A percentile compares a stretch with the other conserved stretches of the same genome.
These are phyloP conservation scores for Hoplostethus atlanticus DNA, from an alignment of 2,797 vertebrate species.

Conservation along the genomic window DNA sequence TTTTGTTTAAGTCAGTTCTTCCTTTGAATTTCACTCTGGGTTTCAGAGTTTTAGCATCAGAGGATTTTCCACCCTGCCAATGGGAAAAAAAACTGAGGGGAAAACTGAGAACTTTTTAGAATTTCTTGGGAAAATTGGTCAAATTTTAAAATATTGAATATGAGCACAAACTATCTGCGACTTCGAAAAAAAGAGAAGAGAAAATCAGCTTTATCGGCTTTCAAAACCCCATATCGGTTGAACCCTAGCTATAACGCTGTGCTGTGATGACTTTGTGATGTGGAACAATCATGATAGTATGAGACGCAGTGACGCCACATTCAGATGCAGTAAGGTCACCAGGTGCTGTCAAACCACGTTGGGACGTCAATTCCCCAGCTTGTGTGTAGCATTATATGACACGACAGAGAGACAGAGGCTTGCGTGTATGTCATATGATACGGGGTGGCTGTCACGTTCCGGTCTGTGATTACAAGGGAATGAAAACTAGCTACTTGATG, in stretches of 20 bases:
- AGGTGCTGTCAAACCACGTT: background rate
- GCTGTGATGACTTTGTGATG: background rate
- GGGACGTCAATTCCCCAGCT: background rate
- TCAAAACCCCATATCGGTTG: constrained; percentile 9
- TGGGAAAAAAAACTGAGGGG: no score
- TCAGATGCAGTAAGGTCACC: background rate
- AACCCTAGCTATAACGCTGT: constrained; percentile 15
- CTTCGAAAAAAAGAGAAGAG: no score
- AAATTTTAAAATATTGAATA: no score
- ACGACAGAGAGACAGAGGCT: constrained; percentile 3
- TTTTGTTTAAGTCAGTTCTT: no score
- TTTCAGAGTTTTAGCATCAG: no score
- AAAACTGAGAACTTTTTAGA: no score
- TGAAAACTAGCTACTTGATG: constrained; percentile 7
- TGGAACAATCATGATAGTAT: background rate
- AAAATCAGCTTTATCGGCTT: no score
- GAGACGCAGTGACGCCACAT: background rate
- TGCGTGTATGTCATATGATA: constrained; percentile 28
- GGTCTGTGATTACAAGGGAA: constrained; percentile 3
- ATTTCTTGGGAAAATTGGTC: no score
- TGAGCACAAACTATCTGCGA: no score
- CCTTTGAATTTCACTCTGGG: no score
- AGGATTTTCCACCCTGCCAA: no score
- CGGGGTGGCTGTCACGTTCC: background rate
- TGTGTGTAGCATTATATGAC: background rate